These are phyloP conservation scores for Ranitomeya variabilis DNA, from an alignment of 2,113 vertebrate genomes.

Conservation along the genomic window DNA sequence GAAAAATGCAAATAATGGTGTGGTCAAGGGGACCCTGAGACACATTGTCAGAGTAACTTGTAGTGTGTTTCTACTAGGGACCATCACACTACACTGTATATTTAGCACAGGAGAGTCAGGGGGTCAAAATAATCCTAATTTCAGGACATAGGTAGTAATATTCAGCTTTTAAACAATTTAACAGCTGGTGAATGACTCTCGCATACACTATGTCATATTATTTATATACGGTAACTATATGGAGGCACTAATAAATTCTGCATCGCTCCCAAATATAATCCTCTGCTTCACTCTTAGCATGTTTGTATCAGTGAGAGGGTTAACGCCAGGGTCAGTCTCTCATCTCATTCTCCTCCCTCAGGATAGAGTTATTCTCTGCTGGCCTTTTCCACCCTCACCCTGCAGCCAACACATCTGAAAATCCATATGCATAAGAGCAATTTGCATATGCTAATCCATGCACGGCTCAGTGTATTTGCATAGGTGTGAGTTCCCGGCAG, in stretches of 20 bases:
- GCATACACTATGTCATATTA: not conserved
- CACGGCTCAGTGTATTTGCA: slow-evolving; percentile 53
- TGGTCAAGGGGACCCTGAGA: not conserved
- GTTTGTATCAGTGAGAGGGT: slow-evolving; percentile 11
- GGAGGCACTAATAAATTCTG: not conserved
- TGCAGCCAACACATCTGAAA: slow-evolving; percentile 57
- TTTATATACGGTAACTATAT: not conserved
- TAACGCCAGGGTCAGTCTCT: slow-evolving; percentile 50
- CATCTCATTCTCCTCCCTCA: slow-evolving; percentile 43
- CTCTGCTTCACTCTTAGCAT: not conserved
- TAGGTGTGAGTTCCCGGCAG: slow-evolving; percentile 55
- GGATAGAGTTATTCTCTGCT: slow-evolving; percentile 52
- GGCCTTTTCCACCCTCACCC: slow-evolving; percentile 54
- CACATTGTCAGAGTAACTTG: not conserved
- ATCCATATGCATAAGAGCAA: slow-evolving; percentile 54
- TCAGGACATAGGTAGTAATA: not conserved
- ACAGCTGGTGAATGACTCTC: not conserved
- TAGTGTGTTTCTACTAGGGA: not conserved
- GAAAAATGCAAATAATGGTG: no score
- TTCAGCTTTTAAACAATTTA: not conserved
- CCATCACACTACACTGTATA: not conserved
- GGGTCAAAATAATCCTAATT: not conserved
- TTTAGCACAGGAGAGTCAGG: not conserved
- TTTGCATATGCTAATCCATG: slow-evolving; percentile 56
- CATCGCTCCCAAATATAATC: not conserved